Evolutionary conservation across 2,113 vertebrate species (phyloP), one percentile per base, ranked within the genome.

Genomic region (Delphinapterus leucas): DNA sequence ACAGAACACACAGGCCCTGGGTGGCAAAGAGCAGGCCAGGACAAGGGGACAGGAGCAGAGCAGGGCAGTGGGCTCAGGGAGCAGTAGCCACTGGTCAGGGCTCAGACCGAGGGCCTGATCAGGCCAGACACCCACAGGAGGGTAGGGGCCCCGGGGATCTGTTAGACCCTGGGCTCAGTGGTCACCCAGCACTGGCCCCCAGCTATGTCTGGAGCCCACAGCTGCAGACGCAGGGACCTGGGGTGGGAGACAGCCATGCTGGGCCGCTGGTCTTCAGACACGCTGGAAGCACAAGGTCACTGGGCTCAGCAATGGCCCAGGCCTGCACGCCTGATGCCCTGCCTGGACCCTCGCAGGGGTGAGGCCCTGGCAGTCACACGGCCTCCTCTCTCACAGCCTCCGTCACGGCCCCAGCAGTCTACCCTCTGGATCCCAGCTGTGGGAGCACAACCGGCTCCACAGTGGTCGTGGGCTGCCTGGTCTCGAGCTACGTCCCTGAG

Each of bases 371-470:
- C 6, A 28, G 13, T 83, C 79, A 67, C 77, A 63, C 17, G 1
- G 12, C 13, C 14, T 26, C 36, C 17, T 97, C 28, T 73, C 87
- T 79, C 81, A 26, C 95, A 98, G 98, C 38, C 8, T 6, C 2
- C 0, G 15, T 4, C 49, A 97, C 8, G 0, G 8, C 83, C 53
- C 98, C 98, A 0, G 25, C 81, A 0, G 97, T 98, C 68, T 98
- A 96, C 84, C 91, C 98, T 0, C 31, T 98, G 97, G 4, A 0
- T 0, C 4, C 97, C 5, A 0, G 14, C 31, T 77, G 60, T 3
- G 2, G 1, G 3, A 0, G 0, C 13, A 25, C 3, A 0, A n/a
- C n/a, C n/a, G n/a, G n/a, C n/a, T n/a, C 1, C 53, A 21, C 12
- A 0, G 3, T 86, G 23, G 25, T 49, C 36, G 13, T 98, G 80